phyloP scores from a whole-genome alignment of 2,797 vertebrate species.

The Miichthys miiuy region DNA sequence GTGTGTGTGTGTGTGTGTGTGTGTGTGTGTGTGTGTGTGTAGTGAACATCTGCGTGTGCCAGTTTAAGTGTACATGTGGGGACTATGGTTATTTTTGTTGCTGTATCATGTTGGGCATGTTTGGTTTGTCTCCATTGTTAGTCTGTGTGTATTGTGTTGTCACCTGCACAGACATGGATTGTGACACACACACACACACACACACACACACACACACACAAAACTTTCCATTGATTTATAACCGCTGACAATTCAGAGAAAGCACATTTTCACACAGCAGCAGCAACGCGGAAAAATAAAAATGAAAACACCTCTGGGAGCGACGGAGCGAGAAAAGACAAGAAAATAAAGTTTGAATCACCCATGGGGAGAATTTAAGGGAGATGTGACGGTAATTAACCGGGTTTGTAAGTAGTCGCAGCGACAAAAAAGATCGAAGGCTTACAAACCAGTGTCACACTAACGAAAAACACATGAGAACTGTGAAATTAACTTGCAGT shows the following conservation, averaged over 20 bases:
- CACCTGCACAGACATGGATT: background rate
- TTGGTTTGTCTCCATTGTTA: background rate
- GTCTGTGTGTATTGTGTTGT: constrained; percentile 9
- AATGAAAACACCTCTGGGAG: constrained; percentile 28
- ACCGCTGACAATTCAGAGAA: constrained; percentile 52
- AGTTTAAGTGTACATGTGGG: background rate
- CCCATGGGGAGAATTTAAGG: constrained; percentile 38
- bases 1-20: constrained; percentile 22
- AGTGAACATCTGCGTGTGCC: constrained; percentile 34
- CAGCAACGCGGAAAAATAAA: background rate
- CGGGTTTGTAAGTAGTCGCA: constrained; percentile 14
- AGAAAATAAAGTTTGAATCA: constrained; percentile 22
- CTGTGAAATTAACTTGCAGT: background rate
- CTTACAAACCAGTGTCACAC: background rate
- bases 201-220: constrained; percentile 8
- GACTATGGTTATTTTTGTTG: constrained; percentile 10
- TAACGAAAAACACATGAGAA: background rate
- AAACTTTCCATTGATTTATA: constrained; percentile 48
- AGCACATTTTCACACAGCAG: constrained; percentile 20
- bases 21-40: constrained; percentile 21
- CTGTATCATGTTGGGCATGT: constrained; percentile 1
- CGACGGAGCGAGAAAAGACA: constrained; percentile 7
- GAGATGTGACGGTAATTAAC: constrained; percentile 27
- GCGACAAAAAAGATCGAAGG: background rate
- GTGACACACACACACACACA: constrained; percentile 8